Conservation (phyloP, 2,888 invertebrate species). For the Agrochola litura region DNA sequence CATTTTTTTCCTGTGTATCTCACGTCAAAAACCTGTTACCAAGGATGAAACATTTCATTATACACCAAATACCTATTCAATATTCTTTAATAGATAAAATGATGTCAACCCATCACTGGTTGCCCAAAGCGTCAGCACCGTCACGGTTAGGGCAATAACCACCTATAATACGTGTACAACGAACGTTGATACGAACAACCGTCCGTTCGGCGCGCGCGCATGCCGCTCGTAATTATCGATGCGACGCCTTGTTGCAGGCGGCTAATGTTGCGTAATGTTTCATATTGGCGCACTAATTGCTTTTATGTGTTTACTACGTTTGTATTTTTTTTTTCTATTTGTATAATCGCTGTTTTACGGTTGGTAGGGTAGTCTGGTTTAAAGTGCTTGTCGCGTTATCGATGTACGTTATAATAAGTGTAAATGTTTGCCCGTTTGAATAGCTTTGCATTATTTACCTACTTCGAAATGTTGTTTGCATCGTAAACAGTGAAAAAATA, state of each 20-base stretch:
- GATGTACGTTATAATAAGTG: background rate
- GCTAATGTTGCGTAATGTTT: constrained; percentile 70
- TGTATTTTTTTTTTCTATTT: constrained; percentile 29
- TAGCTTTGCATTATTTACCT: constrained; percentile 19
- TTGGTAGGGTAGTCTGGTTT: constrained; percentile 7
- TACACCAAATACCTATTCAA: constrained; percentile 7
- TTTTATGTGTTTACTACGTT: constrained; percentile 35
- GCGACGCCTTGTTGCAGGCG: constrained; percentile 64
- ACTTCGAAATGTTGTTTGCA: constrained; percentile 21
- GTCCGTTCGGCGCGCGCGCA: constrained; percentile 64
- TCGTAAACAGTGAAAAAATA: constrained; percentile 21
- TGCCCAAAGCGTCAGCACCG: constrained; percentile 57
- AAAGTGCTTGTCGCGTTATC: constrained; percentile 3
- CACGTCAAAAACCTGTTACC: constrained; percentile 16
- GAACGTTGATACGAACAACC: constrained; percentile 63
- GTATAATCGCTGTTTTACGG: constrained; percentile 21
- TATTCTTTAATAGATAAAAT: constrained; percentile 39
- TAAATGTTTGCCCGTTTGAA: constrained; percentile 25
- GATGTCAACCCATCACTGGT: constrained; percentile 63
- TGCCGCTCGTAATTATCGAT: constrained; percentile 70
- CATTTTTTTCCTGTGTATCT: background rate
- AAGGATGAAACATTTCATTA: constrained; percentile 13
- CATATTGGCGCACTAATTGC: constrained; percentile 64
- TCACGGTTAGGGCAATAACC: constrained; percentile 75
- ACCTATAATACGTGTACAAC: constrained; percentile 66